Percentiles rank a stretch among this genome's conserved stretches.
Evolutionary conservation across 2,797 vertebrate species (phyloP).

Genomic region (Gymnopithys bicolor): DNA sequence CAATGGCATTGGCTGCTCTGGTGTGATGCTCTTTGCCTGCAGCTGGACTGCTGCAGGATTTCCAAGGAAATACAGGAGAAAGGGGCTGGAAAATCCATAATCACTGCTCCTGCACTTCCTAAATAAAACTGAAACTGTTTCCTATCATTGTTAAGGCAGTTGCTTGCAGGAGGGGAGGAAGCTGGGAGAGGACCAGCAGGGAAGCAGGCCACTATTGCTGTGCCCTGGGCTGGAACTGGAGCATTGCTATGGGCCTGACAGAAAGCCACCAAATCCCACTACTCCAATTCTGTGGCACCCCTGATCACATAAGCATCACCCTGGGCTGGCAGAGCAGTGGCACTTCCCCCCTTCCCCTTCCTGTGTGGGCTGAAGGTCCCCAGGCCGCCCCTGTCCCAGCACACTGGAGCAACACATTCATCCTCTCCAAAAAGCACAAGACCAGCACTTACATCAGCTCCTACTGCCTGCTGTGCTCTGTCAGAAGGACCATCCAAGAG

Average conservation of each 20-base stretch:
- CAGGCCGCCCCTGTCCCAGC: accelerated
- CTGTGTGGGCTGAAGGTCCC: neutral
- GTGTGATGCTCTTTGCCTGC: neutral
- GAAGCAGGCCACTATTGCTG: neutral
- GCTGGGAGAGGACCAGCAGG: too few relatives aligned
- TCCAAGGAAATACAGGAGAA: neutral
- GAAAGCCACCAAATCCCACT: neutral
- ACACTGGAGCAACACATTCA: constrained; percentile 37
- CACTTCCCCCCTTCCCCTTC: neutral
- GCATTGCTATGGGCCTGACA: accelerated
- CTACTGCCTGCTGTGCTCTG: neutral
- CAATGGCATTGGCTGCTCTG: neutral
- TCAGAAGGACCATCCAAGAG: constrained; percentile 41
- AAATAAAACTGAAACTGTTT: neutral
- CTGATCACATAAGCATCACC: neutral
- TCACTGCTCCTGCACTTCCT: neutral
- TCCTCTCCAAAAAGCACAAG: constrained; percentile 56
- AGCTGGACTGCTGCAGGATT: neutral
- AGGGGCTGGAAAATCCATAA: neutral
- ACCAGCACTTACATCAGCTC: constrained; percentile 66
- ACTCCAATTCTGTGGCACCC: neutral
- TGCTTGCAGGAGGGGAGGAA: neutral
- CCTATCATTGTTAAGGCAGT: neutral
- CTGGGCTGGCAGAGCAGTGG: neutral
- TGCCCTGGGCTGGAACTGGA: neutral